A percentile compares a stretch with the other conserved stretches of the same genome.
Evolutionary conservation across 2,888 invertebrate genomes (phyloP).

Genomic region (Masnerella sp.): DNA sequence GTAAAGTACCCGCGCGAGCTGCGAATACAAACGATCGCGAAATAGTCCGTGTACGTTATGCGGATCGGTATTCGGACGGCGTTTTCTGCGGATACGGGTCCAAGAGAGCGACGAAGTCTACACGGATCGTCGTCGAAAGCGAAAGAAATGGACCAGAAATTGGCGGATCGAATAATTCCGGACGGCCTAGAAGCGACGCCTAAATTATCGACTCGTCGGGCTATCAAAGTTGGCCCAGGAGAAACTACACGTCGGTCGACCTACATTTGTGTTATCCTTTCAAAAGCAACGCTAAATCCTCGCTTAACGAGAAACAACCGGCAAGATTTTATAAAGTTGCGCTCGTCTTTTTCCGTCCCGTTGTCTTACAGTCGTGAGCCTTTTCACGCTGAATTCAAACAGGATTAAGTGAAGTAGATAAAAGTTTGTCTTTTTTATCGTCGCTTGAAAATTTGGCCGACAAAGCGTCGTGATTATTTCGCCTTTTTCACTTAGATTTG

Average conservation of each 20-base stretch:
- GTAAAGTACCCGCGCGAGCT: conserved; percentile 42
- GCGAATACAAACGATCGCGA: conserved; percentile 59
- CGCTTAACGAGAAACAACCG: conserved; percentile 67
- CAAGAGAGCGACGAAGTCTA: conserved; percentile 54
- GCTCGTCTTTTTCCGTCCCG: conserved; percentile 25
- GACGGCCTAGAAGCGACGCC: conserved; percentile 59
- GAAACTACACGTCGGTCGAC: conserved; percentile 37
- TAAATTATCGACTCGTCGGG: conserved; percentile 61
- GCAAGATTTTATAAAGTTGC: conserved; percentile 63
- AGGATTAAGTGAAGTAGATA: conserved; percentile 42
- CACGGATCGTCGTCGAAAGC: conserved; percentile 51
- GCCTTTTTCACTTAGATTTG: conserved; percentile 13
- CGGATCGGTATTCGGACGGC: conserved; percentile 59
- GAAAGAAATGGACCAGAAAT: conserved; percentile 63
- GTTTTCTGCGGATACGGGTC: conserved; percentile 50
- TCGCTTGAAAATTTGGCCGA: conserved; percentile 36
- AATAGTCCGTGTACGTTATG: conserved; percentile 48
- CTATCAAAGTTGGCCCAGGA: conserved; percentile 46
- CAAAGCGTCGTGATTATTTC: conserved; percentile 38
- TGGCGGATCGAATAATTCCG: conserved; percentile 65
- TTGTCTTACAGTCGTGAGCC: conserved; percentile 32
- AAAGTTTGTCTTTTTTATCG: conserved; percentile 43
- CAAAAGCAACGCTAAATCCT: conserved; percentile 67
- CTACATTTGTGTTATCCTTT: conserved; percentile 59
- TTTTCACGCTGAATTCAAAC: conserved; percentile 43